Conservation (phyloP, 2,797 vertebrate genomes). For the Sebastes glaucus region DNA sequence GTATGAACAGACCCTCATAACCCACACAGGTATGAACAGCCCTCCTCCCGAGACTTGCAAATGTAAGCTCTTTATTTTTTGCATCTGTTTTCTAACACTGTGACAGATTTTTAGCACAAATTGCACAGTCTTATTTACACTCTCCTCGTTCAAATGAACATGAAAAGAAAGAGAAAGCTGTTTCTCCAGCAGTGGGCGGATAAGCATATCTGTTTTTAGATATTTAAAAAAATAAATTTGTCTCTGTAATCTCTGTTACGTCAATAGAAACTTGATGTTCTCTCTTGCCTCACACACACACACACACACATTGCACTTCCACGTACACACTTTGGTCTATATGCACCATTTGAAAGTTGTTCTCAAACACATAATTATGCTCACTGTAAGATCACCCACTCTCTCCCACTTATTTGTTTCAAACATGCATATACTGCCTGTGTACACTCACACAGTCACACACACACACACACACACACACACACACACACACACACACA, state of each 20-base stretch:
- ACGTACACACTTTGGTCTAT: background rate
- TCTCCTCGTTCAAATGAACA: background rate
- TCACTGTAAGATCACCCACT: constrained; percentile 28
- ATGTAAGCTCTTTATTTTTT: background rate
- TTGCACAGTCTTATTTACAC: constrained; percentile 10
- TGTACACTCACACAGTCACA: background rate
- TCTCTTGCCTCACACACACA: background rate
- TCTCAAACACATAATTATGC: constrained; percentile 33
- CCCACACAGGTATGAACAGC: constrained; percentile 79
- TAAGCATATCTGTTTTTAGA: constrained; percentile 17
- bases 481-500: background rate
- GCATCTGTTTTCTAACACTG: background rate
- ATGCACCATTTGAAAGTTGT: constrained; percentile 1
- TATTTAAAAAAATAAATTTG: background rate
- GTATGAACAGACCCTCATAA: constrained; percentile 81
- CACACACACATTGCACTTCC: background rate
- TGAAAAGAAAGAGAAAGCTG: constrained; percentile 5
- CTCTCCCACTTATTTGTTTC: constrained; percentile 18
- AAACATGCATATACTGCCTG: constrained; percentile 25
- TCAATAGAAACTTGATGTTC: constrained; percentile 7
- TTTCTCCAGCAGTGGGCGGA: background rate
- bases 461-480: constrained; percentile 1
- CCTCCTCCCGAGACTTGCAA: background rate
- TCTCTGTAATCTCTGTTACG: background rate
- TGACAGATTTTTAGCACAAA: constrained; percentile 25